phyloP scores from a whole-genome alignment of 2,888 invertebrate genomes.

The Acleris cristana region DNA sequence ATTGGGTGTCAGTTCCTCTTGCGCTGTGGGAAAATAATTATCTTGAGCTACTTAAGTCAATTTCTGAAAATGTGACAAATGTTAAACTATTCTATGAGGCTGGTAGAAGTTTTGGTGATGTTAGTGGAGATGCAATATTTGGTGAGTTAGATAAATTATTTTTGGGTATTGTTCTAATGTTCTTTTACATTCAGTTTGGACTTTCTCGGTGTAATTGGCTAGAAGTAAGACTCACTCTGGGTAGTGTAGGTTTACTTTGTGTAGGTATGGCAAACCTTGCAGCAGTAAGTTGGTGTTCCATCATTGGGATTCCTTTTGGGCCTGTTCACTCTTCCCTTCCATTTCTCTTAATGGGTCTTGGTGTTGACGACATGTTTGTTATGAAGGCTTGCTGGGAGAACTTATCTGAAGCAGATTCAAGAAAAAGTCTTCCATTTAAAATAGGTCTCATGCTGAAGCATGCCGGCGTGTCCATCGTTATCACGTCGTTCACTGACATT shows the following conservation, averaged over 20 bases:
- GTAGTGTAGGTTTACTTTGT: constrained; percentile 87
- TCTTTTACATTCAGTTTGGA: constrained; percentile 88
- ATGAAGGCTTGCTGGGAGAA: constrained; percentile 91
- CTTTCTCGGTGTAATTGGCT: constrained; percentile 90
- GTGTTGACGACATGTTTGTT: constrained; percentile 94
- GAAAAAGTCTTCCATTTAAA: constrained; percentile 84
- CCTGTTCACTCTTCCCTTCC: constrained; percentile 93
- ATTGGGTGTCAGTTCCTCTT: constrained; percentile 86
- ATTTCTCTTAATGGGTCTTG: constrained; percentile 91
- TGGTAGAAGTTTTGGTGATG: constrained; percentile 90
- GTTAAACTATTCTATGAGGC: constrained; percentile 83
- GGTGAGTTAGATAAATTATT: constrained; percentile 88
- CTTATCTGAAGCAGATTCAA: constrained; percentile 77
- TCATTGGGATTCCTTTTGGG: constrained; percentile 88
- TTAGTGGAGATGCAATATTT: constrained; percentile 87
- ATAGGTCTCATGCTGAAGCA: constrained; percentile 89
- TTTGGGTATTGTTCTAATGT: constrained; percentile 88
- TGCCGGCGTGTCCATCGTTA: constrained; percentile 92
- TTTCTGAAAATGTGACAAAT: constrained; percentile 59
- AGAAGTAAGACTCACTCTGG: constrained; percentile 87
- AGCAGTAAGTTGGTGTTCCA: constrained; percentile 88
- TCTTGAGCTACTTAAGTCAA: constrained; percentile 68
- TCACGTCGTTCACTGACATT: constrained; percentile 92
- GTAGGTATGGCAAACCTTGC: constrained; percentile 89
- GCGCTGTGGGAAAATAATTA: constrained; percentile 86